Conservation (phyloP, 1,140 invertebrate genomes). For the Neodiprion virginianus region DNA sequence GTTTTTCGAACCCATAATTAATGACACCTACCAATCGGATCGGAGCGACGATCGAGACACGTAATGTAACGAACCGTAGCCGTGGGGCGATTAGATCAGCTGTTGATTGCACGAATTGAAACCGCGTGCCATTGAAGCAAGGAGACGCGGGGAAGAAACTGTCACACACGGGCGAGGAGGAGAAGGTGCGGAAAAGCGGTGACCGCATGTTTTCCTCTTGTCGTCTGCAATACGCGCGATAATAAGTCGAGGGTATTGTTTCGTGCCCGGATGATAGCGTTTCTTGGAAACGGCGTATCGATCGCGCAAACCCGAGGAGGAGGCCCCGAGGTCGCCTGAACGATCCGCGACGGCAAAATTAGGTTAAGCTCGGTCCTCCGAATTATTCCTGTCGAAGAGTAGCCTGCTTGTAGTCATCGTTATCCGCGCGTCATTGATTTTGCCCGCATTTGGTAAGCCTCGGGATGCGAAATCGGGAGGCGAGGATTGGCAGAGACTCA, state of each 20-base stretch:
- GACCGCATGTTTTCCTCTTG: no score
- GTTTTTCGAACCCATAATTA: no score
- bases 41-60: no score
- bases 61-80: no score
- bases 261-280: no score
- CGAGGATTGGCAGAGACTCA: conserved; percentile 26
- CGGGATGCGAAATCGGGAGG: background rate
- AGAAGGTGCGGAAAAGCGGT: background rate
- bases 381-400: background rate
- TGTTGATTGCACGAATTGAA: background rate
- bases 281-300: no score
- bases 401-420: conserved; percentile 9
- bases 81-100: background rate
- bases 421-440: conserved; percentile 13
- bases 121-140: background rate
- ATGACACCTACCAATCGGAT: no score
- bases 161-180: background rate
- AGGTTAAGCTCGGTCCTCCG: conserved; percentile 29
- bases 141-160: no score
- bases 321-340: no score
- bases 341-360: conserved; percentile 25
- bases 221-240: no score
- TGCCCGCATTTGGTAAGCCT: background rate
- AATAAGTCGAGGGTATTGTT: no score
- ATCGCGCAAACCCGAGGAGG: no score